Evolutionary conservation across 2,113 vertebrate genomes (phyloP), one percentile per base, ranked within the genome.

Genomic region (Stegostoma tigrinum): DNA sequence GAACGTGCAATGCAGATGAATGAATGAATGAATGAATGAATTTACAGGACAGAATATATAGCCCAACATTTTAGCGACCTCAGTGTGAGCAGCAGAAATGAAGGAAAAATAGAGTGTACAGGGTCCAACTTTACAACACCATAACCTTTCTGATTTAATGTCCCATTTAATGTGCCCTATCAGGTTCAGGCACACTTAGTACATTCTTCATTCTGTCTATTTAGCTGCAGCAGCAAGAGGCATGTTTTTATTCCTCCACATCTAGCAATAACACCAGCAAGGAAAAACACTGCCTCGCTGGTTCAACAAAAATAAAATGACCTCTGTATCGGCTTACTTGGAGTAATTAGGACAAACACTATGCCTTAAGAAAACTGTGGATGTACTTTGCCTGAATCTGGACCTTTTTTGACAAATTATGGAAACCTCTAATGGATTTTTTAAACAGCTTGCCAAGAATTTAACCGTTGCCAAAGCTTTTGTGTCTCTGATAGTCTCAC

Each of bases 91-190:
- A 21, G 78, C 78, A 93, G 19, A 93, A 93, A 66, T 23, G n/a
- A 38, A 38, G 61, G 38, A 34, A 66, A 91, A 66, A 55, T 90
- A 10, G 48, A 89, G 12, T 89, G 27, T 48, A 21, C n/a, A 19
- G 14, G 14, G 10, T 67, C 89, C 89, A 42, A 66, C 89, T 67
- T 61, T 19, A 23, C 6, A 38, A 38, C 5, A 66, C 30, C 55
- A 23, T 67, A 66, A 93, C 89, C 89, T 93, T 42, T 38, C 89
- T 93, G 61, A 66, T 66, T 93, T 93, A 93, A 93, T 66, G 89
- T 6, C 61, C 55, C 61, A 66, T 66, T 93, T 38, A 67, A 64
- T 38, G 61, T 66, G 61, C 61, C 61, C 89, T 38, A 66, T 17
- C 89, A 66, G 38, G 61, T 66, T 38, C 89, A 38, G 3, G 34